Percentiles rank a stretch among this genome's conserved stretches.
Conservation (phyloP, 2,113 vertebrate genomes). For the Phoenicopterus ruber region DNA sequence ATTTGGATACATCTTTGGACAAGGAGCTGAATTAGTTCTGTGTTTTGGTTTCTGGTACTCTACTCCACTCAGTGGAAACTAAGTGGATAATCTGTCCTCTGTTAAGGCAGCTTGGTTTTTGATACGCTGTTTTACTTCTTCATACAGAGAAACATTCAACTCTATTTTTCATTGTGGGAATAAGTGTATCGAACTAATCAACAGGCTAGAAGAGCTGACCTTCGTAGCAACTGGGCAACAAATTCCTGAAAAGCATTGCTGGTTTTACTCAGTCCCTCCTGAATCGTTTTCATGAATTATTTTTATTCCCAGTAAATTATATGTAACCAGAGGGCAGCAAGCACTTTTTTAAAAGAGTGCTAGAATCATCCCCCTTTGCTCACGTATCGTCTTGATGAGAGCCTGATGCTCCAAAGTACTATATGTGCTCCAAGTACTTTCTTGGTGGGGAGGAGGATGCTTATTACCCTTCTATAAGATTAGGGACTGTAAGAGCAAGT, state of each 20-base stretch:
- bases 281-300: neutral
- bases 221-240: neutral
- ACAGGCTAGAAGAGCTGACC: neutral
- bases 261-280: neutral
- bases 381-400: neutral
- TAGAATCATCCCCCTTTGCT: neutral
- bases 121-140: neutral
- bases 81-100: neutral
- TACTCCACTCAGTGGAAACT: neutral
- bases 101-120: neutral
- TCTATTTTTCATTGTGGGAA: neutral
- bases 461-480: neutral
- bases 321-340: neutral
- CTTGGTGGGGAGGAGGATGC: neutral
- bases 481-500: neutral
- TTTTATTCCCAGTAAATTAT: conserved; percentile 5
- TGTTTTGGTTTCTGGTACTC: neutral
- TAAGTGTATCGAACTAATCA: neutral
- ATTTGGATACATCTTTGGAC: neutral
- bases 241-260: neutral
- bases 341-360: neutral
- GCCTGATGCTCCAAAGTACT: neutral
- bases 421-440: neutral
- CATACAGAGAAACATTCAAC: neutral
- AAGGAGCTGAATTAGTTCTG: neutral